phyloP scores from a whole-genome alignment of 2,797 vertebrate species.

The Etheostoma perlongum region DNA sequence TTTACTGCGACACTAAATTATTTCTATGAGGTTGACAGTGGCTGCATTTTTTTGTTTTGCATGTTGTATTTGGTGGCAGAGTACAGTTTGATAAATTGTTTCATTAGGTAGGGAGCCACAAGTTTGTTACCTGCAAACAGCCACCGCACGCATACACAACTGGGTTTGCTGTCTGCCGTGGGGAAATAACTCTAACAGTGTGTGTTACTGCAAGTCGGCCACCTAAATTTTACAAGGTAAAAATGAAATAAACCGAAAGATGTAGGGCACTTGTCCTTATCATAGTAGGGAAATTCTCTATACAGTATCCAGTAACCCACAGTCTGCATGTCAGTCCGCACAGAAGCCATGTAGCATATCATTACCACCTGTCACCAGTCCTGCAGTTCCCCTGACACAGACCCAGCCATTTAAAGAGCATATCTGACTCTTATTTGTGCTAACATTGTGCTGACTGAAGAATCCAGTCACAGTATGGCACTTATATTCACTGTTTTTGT shows the following conservation, averaged over 20 bases:
- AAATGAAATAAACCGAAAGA: conserved; percentile 1
- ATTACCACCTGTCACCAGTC: conserved; percentile 3
- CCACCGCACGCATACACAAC: conserved; percentile 37
- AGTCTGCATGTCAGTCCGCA: background rate
- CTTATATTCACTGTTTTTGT: conserved; percentile 7
- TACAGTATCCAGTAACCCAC: background rate
- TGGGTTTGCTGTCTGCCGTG: background rate
- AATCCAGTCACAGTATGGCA: background rate
- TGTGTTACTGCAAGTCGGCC: background rate
- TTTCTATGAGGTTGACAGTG: background rate
- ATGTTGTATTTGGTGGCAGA: background rate
- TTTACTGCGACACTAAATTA: conserved; percentile 25
- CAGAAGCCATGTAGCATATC: conserved; percentile 30
- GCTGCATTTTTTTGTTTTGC: background rate
- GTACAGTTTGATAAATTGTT: conserved; percentile 2
- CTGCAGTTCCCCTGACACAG: background rate
- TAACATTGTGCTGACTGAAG: conserved; percentile 21
- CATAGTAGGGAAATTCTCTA: background rate
- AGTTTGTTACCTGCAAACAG: conserved; percentile 30
- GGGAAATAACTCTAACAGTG: too few relatives aligned
- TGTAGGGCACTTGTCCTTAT: conserved; percentile 6
- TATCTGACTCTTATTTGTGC: background rate
- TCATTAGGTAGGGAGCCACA: conserved; percentile 2
- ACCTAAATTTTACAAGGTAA: conserved; percentile 1
- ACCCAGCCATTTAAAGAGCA: conserved; percentile 1